phyloP scores from a whole-genome alignment of 2,797 vertebrate genomes.

The Argentina silus region DNA sequence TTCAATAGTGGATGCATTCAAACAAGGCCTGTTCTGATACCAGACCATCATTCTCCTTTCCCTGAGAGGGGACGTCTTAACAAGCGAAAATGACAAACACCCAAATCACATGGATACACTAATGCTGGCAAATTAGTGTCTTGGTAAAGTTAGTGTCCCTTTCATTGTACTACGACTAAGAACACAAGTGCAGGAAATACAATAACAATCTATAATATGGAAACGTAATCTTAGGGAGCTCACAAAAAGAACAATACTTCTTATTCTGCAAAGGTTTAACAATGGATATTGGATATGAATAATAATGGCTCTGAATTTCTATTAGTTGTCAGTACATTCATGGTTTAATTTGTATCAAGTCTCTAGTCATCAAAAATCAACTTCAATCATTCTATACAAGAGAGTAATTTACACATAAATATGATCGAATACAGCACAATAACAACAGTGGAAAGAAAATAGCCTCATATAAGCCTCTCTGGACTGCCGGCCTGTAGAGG shows the following conservation, averaged over 20 bases:
- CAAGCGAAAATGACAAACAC: slow-evolving; percentile 35
- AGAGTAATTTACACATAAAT: slow-evolving; percentile 69
- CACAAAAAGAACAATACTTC: slow-evolving; percentile 2
- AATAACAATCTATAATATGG: slow-evolving; percentile 37
- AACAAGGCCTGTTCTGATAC: neutral
- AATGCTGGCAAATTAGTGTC: slow-evolving; percentile 56
- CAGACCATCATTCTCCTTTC: slow-evolving; percentile 31
- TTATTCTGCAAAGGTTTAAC: slow-evolving; percentile 24
- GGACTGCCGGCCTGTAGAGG: slow-evolving; percentile 41
- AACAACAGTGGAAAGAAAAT: slow-evolving; percentile 38
- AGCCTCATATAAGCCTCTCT: slow-evolving; percentile 36
- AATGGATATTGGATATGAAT: slow-evolving; percentile 23
- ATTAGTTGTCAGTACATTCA: slow-evolving; percentile 67
- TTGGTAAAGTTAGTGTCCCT: slow-evolving; percentile 63
- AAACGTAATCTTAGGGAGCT: neutral
- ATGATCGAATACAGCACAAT: slow-evolving; percentile 62
- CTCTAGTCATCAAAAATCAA: slow-evolving; percentile 59
- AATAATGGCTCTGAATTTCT: slow-evolving; percentile 32
- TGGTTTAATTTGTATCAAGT: slow-evolving; percentile 28
- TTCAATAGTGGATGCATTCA: neutral
- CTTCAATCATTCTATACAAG: slow-evolving; percentile 70
- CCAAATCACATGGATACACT: slow-evolving; percentile 20
- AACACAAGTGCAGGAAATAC: slow-evolving; percentile 50
- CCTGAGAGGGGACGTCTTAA: slow-evolving; percentile 49
- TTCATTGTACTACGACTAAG: slow-evolving; percentile 52